phyloP scores from a whole-genome alignment of 1,140 invertebrate species.

The Drosophila simulans region DNA sequence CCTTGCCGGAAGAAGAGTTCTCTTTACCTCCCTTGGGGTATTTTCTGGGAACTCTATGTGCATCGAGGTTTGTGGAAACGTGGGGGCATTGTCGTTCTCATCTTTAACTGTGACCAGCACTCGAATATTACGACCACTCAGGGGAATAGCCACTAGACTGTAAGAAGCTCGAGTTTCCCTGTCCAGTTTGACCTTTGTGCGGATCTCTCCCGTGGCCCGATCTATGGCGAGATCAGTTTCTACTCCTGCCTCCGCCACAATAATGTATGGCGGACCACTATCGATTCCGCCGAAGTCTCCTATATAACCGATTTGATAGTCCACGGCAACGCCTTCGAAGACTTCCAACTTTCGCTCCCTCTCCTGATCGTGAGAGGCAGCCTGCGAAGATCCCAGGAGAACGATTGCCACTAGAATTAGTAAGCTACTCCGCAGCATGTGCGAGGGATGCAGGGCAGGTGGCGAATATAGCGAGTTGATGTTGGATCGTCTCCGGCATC shows the following conservation, averaged over 20 bases:
- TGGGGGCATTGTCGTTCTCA: constrained; percentile 98
- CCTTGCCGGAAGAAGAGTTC: constrained; percentile 94
- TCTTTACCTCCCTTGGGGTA: constrained; percentile 95
- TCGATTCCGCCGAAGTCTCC: constrained; percentile 90
- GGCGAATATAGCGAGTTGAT: constrained; percentile 1
- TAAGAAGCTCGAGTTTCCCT: constrained; percentile 94
- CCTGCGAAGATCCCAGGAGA: constrained; percentile 1
- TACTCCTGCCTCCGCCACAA: constrained; percentile 94
- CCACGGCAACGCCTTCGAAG: constrained; percentile 93
- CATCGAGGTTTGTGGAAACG: constrained; percentile 92
- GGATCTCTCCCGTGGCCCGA: constrained; percentile 95
- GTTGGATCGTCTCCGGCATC: constrained; percentile 57
- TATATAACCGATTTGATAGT: constrained; percentile 94
- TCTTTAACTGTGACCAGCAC: constrained; percentile 96
- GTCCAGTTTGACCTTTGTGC: constrained; percentile 93
- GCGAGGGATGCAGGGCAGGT: constrained; percentile 27
- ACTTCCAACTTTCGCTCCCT: constrained; percentile 93
- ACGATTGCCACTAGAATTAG: constrained; percentile 20
- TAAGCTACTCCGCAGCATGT: constrained; percentile 15
- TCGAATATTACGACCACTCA: constrained; percentile 92
- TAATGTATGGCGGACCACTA: constrained; percentile 92
- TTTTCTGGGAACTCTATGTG: constrained; percentile 98
- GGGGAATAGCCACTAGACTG: constrained; percentile 94
- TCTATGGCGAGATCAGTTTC: constrained; percentile 95
- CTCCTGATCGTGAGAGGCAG: constrained; percentile 85